These are phyloP conservation scores for Plebejus argus DNA, from an alignment of 2,888 invertebrate genomes.

Conservation along the genomic window DNA sequence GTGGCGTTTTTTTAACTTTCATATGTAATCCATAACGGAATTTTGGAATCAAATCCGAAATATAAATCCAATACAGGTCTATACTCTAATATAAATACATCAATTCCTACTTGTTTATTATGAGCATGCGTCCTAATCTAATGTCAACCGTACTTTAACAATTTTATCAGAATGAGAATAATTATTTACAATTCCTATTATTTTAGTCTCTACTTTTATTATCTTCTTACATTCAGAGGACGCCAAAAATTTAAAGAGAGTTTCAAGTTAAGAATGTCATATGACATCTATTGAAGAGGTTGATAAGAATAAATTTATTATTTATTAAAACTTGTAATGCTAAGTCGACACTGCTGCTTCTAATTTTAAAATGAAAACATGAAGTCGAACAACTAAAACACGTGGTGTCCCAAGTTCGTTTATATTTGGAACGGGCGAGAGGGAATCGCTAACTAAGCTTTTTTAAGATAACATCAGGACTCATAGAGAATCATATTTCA, in stretches of 20 bases:
- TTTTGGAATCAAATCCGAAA: conserved; percentile 29
- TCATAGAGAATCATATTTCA: conserved; percentile 57
- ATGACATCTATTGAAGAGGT: background rate
- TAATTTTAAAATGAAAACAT: conserved; percentile 16
- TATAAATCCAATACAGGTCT: background rate
- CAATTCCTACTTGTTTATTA: background rate
- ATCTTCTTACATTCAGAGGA: background rate
- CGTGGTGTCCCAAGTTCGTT: conserved; percentile 70
- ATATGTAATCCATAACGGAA: conserved; percentile 42
- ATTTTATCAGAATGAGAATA: background rate
- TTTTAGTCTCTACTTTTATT: background rate
- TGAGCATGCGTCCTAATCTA: too few species aligned
- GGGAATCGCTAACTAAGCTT: conserved; percentile 65
- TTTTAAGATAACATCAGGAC: conserved; percentile 68
- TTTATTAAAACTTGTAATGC: background rate
- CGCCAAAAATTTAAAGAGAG: background rate
- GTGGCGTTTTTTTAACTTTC: conserved; percentile 44
- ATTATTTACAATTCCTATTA: background rate
- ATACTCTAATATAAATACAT: background rate
- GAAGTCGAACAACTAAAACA: conserved; percentile 62
- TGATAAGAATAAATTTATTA: background rate
- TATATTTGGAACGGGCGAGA: conserved; percentile 69
- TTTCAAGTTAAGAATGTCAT: background rate
- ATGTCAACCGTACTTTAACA: too few species aligned
- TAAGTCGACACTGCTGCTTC: background rate